These are phyloP conservation scores for Chymomyza fuscimana DNA, from an alignment of 2,888 invertebrate species.

Conservation along the genomic window DNA sequence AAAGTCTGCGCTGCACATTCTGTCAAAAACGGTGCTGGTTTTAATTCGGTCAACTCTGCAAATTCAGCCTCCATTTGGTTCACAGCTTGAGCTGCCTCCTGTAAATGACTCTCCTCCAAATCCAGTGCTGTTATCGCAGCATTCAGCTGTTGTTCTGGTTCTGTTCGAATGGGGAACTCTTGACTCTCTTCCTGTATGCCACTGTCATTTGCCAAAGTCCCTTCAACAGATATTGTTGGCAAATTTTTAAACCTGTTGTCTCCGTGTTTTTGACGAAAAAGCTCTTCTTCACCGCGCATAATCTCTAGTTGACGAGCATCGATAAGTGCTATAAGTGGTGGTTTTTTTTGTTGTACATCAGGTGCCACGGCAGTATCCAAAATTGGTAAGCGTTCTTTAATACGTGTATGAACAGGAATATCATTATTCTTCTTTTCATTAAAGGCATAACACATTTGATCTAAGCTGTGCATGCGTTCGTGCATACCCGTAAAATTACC, in stretches of 20 bases:
- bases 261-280: slow-evolving; percentile 49
- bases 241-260: slow-evolving; percentile 1
- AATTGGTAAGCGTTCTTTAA: slow-evolving; percentile 79
- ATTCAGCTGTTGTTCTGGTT: slow-evolving; percentile 71
- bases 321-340: slow-evolving; percentile 75
- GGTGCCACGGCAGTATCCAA: slow-evolving; percentile 78
- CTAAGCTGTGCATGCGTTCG: slow-evolving; percentile 84
- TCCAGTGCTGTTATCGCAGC: slow-evolving; percentile 74
- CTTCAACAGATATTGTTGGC: slow-evolving; percentile 51
- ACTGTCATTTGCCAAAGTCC: slow-evolving; percentile 83
- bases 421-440: slow-evolving; percentile 75
- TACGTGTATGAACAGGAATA: slow-evolving; percentile 76
- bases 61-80: slow-evolving; percentile 76
- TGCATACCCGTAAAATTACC: slow-evolving; percentile 84
- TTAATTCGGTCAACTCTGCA: slow-evolving; percentile 63
- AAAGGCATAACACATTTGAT: slow-evolving; percentile 80
- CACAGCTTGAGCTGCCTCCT: slow-evolving; percentile 74
- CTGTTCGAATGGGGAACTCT: slow-evolving; percentile 76
- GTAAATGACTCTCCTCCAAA: slow-evolving; percentile 71
- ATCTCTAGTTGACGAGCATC: slow-evolving; percentile 81
- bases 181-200: slow-evolving; percentile 85
- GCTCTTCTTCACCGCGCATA: slow-evolving; percentile 79
- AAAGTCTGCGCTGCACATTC: slow-evolving; percentile 6
- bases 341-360: slow-evolving; percentile 75
- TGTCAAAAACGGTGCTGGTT: slow-evolving; percentile 55